Base-by-base conservation (phyloP, 2,888 invertebrate genomes). In the Aromia moschata region DNA sequence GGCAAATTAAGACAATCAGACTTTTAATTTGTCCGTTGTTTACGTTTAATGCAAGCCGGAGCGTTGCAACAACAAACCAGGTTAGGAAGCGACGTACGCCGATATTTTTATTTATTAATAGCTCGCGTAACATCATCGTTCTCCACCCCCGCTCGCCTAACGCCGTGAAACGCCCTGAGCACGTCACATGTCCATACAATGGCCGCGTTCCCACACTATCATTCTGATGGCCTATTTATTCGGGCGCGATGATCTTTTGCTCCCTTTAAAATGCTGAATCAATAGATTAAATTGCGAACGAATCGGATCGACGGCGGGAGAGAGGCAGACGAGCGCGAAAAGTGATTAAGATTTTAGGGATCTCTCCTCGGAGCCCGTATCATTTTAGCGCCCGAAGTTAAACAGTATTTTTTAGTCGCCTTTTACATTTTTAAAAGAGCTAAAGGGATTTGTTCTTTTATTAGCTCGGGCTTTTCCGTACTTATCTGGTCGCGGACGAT, bases 271-370 rank as follows among this genome's bases (percentile, higher is more conserved):
- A 74, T 71, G 73, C 72, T 71, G 75, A 79, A 79, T 79, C 79
- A 77, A 79, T 79, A 78, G 78, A 78, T 77, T 78, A 77, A 78
- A 78, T 76, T 77, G 76, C 74, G 69, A 74, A 67, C 75, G 74
- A 74, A 73, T 72, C 68, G 71, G 70, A 73, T 74, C 69, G 70
- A n/a, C 58, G 71, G 65, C 71, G 75, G 74, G 75, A 74, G 74
- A 73, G 70, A 71, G 73, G 74, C 67, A 64, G 69, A 68, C n/a
- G n/a, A 77, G 75, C 77, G 77, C 74, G 74, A 77, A 77, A 77
- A 77, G 75, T 78, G 79, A 79, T 79, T 79, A 79, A 79, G 78
- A 79, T 79, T 79, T 79, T 77, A 78, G 77, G 73, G 73, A 72
- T 71, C 72, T 72, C 72, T 65, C 64, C 68, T 71, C 63, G 70